Evolutionary conservation across 37 sponge, comb jelly and placozoan genomes (phyloP), one percentile per base, ranked within the genome.

Genomic region (Oscarella lobularis): DNA sequence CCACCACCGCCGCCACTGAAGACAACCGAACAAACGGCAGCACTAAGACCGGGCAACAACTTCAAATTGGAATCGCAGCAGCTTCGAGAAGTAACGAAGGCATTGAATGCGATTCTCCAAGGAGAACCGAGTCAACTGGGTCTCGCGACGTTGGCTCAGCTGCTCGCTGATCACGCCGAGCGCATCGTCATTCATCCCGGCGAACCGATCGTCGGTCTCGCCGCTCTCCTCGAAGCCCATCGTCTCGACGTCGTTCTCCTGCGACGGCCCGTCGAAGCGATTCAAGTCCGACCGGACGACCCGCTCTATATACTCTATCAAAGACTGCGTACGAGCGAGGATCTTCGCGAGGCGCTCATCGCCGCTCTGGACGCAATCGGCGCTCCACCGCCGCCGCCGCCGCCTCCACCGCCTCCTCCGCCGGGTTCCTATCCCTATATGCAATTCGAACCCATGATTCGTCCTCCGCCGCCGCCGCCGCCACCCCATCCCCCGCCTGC

Each of bases 321-420:
- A 20, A 48, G 60, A 27, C 20, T 48, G 60, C 14, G 9, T 9
- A 20, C 60, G 60, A 48, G 60, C 60, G 60, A 48, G 60, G 60
- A 48, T 48, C 60, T 48, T 48, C 9, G 60, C 9, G 60, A 48
- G 20, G 60, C 60, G 20, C 60, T 48, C 14, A 20, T 48, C 20
- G 60, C 60, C 20, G 60, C 60, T 48, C 20, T 48, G 60, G 60
- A 48, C 14, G 60, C 60, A 9, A 20, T 27, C 20, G 14, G 14
- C 20, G 20, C 20, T 27, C 60, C 60, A 48, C 82, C 82, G 33
- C 33, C 65, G 32, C 74, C 27, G 60, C 68, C 74, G 36, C 76
- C 38, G 39, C 76, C 2, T 37, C 31, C 33, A 31, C 39, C 30
- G n/a, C 30, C 55, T 29, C 77, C 66, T 36, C 48, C 2, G 31